Conservation (phyloP, 2,888 invertebrate genomes). For the Trisateles emortualis region DNA sequence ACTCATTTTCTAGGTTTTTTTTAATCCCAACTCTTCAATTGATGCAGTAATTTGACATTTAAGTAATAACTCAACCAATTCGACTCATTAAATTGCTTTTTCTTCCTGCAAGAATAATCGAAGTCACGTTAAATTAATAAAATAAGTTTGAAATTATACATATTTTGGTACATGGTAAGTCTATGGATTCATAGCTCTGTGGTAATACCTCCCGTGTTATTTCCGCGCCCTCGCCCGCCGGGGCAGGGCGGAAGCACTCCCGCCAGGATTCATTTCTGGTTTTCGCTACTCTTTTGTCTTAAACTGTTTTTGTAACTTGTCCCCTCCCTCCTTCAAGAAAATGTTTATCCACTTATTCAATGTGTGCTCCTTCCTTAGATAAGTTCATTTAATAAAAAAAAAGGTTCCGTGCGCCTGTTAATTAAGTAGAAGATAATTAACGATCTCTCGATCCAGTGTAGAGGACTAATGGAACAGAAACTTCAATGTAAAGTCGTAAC, state of each 20-base stretch:
- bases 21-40: too few relatives aligned
- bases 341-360: constrained; percentile 57
- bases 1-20: too few relatives aligned
- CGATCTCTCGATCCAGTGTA: constrained; percentile 18
- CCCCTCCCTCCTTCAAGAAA: constrained; percentile 63
- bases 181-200: constrained; percentile 49
- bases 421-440: constrained; percentile 38
- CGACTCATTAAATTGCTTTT: too few relatives aligned
- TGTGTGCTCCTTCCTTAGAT: constrained; percentile 44
- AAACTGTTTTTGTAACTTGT: constrained; percentile 81
- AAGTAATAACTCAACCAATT: too few relatives aligned
- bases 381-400: constrained; percentile 42
- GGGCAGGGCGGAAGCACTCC: constrained; percentile 68
- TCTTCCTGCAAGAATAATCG: too few relatives aligned
- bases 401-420: constrained; percentile 24
- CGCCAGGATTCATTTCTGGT: constrained; percentile 84
- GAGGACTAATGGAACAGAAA: constrained; percentile 35
- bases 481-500: constrained; percentile 18
- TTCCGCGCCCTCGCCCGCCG: constrained; percentile 66
- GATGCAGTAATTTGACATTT: too few relatives aligned
- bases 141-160: too few relatives aligned
- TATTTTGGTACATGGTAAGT: constrained; percentile 13
- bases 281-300: constrained; percentile 85
- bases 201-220: constrained; percentile 64
- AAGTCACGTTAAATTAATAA: too few relatives aligned